These are phyloP conservation scores for Theropithecus gelada DNA, from an alignment of 2,113 vertebrate genomes.

Conservation along the genomic window DNA sequence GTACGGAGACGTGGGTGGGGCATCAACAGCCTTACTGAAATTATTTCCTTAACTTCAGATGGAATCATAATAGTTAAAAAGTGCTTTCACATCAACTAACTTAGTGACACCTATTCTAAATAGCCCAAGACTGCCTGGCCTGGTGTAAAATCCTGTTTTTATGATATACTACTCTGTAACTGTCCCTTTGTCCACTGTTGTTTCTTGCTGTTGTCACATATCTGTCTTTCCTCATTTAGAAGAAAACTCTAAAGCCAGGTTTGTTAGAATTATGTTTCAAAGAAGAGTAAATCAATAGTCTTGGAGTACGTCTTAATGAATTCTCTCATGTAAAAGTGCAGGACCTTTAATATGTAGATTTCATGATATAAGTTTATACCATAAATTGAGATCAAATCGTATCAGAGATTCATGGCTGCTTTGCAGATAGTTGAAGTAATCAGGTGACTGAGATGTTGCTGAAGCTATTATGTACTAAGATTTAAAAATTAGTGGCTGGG, in stretches of 20 bases:
- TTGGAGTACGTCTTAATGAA: background rate
- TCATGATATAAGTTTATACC: background rate
- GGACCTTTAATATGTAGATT: background rate
- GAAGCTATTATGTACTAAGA: background rate
- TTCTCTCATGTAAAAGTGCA: background rate
- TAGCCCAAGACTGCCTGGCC: background rate
- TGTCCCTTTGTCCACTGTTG: background rate
- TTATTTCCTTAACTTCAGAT: background rate
- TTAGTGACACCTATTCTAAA: background rate
- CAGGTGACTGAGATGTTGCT: background rate
- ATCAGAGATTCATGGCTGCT: background rate
- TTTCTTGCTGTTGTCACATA: background rate
- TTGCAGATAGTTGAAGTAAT: background rate
- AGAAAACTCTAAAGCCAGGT: background rate
- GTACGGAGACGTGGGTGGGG: background rate
- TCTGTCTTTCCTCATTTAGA: background rate
- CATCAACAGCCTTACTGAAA: background rate
- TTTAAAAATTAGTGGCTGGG: background rate
- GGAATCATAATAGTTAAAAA: background rate
- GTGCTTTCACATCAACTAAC: background rate
- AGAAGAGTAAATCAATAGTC: background rate
- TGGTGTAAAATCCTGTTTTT: background rate
- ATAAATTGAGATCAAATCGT: background rate
- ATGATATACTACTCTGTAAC: background rate
- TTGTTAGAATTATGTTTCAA: conserved; percentile 27